phyloP scores from a whole-genome alignment of 2,888 invertebrate genomes.

The Acronicta alni region DNA sequence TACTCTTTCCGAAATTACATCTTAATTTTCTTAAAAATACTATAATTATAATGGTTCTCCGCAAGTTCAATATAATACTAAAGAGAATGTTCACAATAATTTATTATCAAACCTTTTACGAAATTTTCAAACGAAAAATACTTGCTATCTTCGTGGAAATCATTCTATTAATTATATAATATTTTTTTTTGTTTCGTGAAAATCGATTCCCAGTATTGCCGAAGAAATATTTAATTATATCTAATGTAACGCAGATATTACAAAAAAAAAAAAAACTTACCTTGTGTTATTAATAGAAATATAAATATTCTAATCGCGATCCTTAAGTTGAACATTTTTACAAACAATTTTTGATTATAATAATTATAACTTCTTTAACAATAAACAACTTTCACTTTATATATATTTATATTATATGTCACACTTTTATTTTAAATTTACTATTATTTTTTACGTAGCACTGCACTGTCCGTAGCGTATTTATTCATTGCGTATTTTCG shows the following conservation, averaged over 20 bases:
- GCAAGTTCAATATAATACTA: too few species aligned
- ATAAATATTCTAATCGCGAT: constrained; percentile 60
- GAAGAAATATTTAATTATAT: background rate
- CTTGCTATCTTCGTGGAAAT: too few species aligned
- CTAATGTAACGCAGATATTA: background rate
- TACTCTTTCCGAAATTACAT: too few species aligned
- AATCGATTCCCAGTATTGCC: background rate
- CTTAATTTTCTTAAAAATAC: too few species aligned
- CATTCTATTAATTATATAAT: too few species aligned
- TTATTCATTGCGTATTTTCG: constrained; percentile 55
- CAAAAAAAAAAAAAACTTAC: constrained; percentile 52
- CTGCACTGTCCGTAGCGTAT: constrained; percentile 52
- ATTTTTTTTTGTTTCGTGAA: too few species aligned
- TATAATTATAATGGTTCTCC: too few species aligned
- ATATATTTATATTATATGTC: constrained; percentile 47
- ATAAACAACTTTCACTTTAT: constrained; percentile 54
- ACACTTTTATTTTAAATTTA: constrained; percentile 46
- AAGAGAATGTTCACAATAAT: too few species aligned
- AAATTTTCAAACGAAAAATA: too few species aligned
- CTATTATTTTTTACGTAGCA: constrained; percentile 39
- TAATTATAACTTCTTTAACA: constrained; percentile 46
- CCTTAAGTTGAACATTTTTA: constrained; percentile 62
- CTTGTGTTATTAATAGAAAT: constrained; percentile 64
- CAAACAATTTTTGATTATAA: constrained; percentile 47
- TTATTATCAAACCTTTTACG: too few species aligned